Percentiles rank a stretch among this genome's conserved stretches.
These are phyloP conservation scores for Drosophila sordidapex DNA, from an alignment of 2,888 invertebrate species.

Conservation along the genomic window DNA sequence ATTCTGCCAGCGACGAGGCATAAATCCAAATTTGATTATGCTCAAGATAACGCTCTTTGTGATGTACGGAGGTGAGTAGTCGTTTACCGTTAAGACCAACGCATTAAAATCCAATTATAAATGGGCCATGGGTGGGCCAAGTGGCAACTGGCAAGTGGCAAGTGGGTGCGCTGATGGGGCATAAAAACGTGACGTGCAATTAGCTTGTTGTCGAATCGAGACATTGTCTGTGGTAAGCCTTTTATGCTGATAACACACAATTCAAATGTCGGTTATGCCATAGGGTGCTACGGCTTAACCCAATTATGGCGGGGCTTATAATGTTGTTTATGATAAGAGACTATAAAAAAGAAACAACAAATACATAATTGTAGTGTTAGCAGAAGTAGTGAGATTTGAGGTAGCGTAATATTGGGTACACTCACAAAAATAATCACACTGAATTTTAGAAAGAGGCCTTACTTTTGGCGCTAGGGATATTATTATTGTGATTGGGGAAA, in stretches of 20 bases:
- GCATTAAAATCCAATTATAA: constrained; percentile 68
- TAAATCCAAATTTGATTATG: constrained; percentile 92
- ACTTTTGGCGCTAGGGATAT: too few relatives aligned
- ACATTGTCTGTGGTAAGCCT: constrained; percentile 2
- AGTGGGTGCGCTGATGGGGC: neutral
- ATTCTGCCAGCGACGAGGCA: constrained; percentile 86
- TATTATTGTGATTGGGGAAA: too few relatives aligned
- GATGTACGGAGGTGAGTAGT: constrained; percentile 90
- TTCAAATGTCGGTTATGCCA: constrained; percentile 40
- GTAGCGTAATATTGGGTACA: neutral
- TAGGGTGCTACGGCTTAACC: constrained; percentile 21
- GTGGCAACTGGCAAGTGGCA: neutral
- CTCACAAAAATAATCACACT: neutral
- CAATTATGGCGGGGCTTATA: constrained; percentile 19
- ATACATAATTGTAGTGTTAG: neutral
- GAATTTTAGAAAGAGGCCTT: fast-evolving
- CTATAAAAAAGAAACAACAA: neutral
- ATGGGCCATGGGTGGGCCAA: neutral
- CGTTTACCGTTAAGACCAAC: constrained; percentile 1
- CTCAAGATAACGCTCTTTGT: constrained; percentile 93
- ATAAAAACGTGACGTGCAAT: constrained; percentile 43
- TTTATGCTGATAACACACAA: constrained; percentile 30
- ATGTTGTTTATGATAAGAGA: neutral
- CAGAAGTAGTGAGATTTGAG: neutral
- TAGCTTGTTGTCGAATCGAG: constrained; percentile 24